Conservation (phyloP, 2,797 vertebrate genomes). For the Cirrhinus mrigala region DNA sequence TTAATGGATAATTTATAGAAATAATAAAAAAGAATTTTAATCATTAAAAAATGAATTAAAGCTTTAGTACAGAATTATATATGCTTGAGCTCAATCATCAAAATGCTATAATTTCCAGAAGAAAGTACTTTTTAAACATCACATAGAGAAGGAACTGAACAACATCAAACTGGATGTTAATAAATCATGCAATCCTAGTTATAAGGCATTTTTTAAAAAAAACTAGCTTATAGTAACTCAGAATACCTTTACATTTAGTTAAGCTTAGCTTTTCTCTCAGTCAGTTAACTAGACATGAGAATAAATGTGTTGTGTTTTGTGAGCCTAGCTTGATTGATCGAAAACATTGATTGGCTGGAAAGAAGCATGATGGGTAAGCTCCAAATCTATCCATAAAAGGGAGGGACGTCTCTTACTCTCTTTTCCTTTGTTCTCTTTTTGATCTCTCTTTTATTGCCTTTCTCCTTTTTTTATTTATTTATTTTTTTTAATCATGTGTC, state of each 20-base stretch:
- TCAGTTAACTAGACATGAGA: constrained; percentile 4
- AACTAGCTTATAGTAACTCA: background rate
- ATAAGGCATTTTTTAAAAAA: background rate
- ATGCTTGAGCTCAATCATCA: background rate
- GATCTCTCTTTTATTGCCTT: constrained; percentile 44
- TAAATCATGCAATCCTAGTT: background rate
- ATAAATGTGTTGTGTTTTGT: constrained; percentile 70
- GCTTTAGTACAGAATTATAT: background rate
- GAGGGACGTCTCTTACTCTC: constrained; percentile 32
- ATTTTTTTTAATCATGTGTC: constrained; percentile 72
- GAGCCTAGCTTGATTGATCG: constrained; percentile 70
- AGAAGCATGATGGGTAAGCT: constrained; percentile 66
- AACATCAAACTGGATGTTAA: background rate
- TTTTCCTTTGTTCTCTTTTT: constrained; percentile 20
- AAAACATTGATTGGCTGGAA: constrained; percentile 68
- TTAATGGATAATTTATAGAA: background rate
- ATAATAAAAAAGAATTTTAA: background rate
- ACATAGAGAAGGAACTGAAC: background rate
- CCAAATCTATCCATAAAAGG: constrained; percentile 26
- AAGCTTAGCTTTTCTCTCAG: constrained; percentile 17
- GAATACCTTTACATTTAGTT: background rate
- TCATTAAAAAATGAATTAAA: background rate
- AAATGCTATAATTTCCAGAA: background rate
- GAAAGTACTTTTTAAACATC: background rate
- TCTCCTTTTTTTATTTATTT: constrained; percentile 45